These are phyloP conservation scores for Pollimyrus isidori DNA, from an alignment of 2,113 vertebrate species.

Conservation along the genomic window DNA sequence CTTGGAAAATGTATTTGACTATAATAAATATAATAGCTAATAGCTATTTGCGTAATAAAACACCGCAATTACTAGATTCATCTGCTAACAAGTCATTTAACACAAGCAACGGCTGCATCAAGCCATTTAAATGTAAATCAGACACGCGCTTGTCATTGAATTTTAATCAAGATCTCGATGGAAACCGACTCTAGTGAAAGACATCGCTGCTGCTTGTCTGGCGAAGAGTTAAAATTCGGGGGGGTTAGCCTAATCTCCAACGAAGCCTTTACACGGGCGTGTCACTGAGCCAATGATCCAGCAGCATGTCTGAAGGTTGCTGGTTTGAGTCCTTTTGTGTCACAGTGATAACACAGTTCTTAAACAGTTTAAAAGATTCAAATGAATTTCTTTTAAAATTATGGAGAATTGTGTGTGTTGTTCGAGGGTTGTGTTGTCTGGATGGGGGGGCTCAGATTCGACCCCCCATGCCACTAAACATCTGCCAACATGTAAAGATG, in stretches of 20 bases:
- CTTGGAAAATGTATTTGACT: conserved; percentile 7
- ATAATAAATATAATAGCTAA: conserved; percentile 8
- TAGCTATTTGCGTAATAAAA: conserved; percentile 31
- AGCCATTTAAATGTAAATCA: conserved; percentile 26
- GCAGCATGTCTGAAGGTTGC: background rate
- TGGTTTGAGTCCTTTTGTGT: background rate
- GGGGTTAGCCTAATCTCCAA: background rate
- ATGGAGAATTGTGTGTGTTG: background rate
- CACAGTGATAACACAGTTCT: background rate
- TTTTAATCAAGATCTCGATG: conserved; percentile 11
- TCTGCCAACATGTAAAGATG: background rate
- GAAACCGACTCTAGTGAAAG: conserved; percentile 17
- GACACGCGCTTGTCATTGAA: conserved; percentile 1
- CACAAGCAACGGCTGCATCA: background rate
- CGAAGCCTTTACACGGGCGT: background rate
- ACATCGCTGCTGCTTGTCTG: background rate
- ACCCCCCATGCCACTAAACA: background rate
- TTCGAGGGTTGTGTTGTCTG: background rate
- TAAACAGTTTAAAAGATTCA: background rate
- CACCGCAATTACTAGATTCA: conserved; percentile 45
- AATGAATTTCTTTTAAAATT: background rate
- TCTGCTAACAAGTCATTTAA: conserved; percentile 40
- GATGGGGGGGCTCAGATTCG: background rate
- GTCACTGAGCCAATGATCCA: background rate
- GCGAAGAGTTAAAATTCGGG: background rate